Evolutionary conservation across 2,797 vertebrate species (phyloP).

Genomic region (Columba guinea): DNA sequence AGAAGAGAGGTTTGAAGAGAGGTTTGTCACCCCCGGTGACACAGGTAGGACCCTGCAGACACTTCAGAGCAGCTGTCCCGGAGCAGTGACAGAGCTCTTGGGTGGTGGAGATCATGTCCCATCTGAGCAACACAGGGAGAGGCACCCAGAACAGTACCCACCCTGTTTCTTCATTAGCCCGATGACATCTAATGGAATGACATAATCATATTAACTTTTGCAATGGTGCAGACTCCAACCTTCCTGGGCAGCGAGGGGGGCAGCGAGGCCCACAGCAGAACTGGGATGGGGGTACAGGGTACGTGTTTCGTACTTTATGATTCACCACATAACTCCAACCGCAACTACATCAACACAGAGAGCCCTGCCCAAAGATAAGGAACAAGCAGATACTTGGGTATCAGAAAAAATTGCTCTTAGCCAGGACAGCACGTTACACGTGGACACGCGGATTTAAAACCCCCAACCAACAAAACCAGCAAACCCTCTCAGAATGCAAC

Average conservation of each 20-base stretch:
- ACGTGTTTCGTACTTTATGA: fast-evolving
- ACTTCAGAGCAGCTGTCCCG: not conserved
- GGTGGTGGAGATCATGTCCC: not conserved
- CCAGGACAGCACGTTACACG: not conserved
- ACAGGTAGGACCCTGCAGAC: not conserved
- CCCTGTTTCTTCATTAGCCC: not conserved
- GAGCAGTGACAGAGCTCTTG: not conserved
- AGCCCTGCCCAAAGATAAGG: not conserved
- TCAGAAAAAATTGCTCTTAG: not conserved
- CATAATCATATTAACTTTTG: too few relatives aligned
- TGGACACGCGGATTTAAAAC: fast-evolving
- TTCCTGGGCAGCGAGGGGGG: not conserved
- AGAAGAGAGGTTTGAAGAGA: not conserved
- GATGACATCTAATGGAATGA: not conserved
- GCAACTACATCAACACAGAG: not conserved
- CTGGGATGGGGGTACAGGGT: not conserved
- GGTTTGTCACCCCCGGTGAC: not conserved
- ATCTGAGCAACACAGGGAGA: not conserved
- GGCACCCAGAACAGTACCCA: not conserved
- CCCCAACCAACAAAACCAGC: not conserved
- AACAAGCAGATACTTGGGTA: not conserved
- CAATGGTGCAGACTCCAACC: too few relatives aligned
- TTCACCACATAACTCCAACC: fast-evolving
- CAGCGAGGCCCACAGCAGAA: not conserved
- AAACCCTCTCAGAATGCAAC: fast-evolving